Percentiles rank a stretch among this genome's conserved stretches.
Evolutionary conservation across 1,140 invertebrate species (phyloP).

Genomic region (Phortica variegata): DNA sequence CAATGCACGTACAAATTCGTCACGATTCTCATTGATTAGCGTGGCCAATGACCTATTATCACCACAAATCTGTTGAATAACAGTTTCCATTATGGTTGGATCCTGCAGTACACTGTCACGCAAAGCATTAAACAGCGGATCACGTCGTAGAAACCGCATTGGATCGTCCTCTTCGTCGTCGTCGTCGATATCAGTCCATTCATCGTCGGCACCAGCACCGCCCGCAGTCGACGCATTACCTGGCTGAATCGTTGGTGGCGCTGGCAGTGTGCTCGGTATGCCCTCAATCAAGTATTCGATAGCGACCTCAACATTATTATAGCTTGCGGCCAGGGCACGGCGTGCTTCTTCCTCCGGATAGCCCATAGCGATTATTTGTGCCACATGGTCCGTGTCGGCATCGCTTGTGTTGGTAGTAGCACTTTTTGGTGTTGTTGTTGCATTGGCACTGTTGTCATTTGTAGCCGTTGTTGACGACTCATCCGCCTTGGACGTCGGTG

Average conservation of each 20-base stretch:
- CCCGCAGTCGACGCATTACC: background rate
- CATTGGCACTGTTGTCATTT: background rate
- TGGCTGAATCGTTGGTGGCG: conserved; percentile 6
- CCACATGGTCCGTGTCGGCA: conserved; percentile 14
- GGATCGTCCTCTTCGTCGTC: background rate
- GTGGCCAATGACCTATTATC: conserved; percentile 7
- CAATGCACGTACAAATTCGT: conserved; percentile 14
- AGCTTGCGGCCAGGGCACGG: conserved; percentile 17
- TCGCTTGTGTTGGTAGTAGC: background rate
- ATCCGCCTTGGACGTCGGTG: background rate
- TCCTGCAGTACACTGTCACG: conserved; percentile 14
- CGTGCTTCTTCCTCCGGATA: conserved; percentile 30
- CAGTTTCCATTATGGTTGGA: conserved; percentile 11
- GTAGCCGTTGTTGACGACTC: background rate
- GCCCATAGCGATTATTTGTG: conserved; percentile 33
- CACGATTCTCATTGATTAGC: conserved; percentile 20
- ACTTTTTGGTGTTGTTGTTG: background rate
- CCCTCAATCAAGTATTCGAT: conserved; percentile 33
- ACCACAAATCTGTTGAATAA: conserved; percentile 14
- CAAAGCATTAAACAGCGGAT: conserved; percentile 16
- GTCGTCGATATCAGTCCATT: background rate
- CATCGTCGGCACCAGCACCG: conserved; percentile 2
- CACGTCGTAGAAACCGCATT: conserved; percentile 13
- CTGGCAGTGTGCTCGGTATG: conserved; percentile 6
- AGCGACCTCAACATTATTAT: conserved; percentile 38